phyloP scores from a whole-genome alignment of 2,113 vertebrate genomes.

The Aleadryas rufinucha region DNA sequence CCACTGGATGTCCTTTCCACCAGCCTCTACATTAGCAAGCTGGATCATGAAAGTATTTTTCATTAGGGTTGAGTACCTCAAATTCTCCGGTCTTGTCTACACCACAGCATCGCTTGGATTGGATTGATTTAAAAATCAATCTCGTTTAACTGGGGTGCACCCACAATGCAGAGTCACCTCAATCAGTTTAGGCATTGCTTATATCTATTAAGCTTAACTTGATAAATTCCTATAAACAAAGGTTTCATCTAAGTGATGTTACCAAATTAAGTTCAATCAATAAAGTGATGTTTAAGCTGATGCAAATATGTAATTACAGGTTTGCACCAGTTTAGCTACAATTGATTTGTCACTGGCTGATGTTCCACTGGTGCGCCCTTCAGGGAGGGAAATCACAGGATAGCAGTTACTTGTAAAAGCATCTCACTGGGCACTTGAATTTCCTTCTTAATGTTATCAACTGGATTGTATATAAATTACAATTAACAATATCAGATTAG shows the following conservation, averaged over 20 bases:
- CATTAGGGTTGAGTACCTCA: background rate
- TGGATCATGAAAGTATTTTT: background rate
- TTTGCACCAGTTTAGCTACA: background rate
- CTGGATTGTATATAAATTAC: background rate
- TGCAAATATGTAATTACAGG: constrained; percentile 48
- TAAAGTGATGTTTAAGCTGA: background rate
- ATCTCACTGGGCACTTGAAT: background rate
- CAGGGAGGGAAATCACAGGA: background rate
- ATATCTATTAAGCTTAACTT: constrained; percentile 22
- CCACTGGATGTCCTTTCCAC: background rate
- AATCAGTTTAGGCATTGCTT: background rate
- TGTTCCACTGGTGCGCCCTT: background rate
- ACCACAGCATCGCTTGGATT: background rate
- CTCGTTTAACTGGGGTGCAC: background rate
- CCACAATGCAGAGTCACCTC: background rate
- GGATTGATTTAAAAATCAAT: background rate
- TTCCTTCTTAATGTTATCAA: background rate
- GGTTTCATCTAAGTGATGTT: constrained; percentile 23
- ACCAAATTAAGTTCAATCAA: constrained; percentile 34
- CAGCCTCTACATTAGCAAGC: background rate
- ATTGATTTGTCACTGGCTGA: constrained; percentile 32
- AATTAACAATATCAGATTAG: background rate
- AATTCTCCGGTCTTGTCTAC: background rate
- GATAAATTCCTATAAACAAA: constrained; percentile 43
- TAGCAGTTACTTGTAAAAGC: background rate